Conservation (phyloP, 2,113 vertebrate genomes). For the Paramisgurnus dabryanus region DNA sequence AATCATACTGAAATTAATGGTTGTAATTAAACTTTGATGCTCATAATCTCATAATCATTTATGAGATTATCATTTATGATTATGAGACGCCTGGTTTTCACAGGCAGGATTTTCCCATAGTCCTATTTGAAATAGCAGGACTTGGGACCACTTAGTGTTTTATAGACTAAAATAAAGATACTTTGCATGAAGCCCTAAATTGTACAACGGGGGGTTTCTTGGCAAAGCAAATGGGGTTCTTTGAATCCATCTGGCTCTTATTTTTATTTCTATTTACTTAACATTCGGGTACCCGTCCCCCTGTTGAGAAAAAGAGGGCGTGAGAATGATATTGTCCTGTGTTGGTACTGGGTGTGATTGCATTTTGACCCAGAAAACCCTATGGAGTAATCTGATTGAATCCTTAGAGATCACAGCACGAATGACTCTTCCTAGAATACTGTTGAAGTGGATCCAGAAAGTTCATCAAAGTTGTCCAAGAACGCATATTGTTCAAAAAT, state of each 20-base stretch:
- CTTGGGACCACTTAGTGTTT: constrained; percentile 55
- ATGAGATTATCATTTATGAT: too few relatives aligned
- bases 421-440: constrained; percentile 46
- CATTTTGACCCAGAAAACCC: constrained; percentile 67
- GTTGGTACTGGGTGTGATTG: constrained; percentile 71
- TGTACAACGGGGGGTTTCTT: constrained; percentile 67
- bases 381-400: constrained; percentile 59
- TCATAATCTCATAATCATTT: too few relatives aligned
- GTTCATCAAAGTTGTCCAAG: too few relatives aligned
- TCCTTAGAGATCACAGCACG: constrained; percentile 54
- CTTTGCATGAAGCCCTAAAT: constrained; percentile 59
- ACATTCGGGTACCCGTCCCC: constrained; percentile 62
- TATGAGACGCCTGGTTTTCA: too few relatives aligned
- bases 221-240: constrained; percentile 67
- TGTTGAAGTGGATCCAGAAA: too few relatives aligned
- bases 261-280: constrained; percentile 72
- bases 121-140: constrained; percentile 33
- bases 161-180: constrained; percentile 52
- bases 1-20: too few relatives aligned
- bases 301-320: constrained; percentile 69
- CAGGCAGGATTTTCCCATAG: constrained; percentile 11
- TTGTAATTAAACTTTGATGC: too few relatives aligned
- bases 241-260: constrained; percentile 79
- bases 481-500: too few relatives aligned
- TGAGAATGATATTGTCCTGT: constrained; percentile 74